Evolutionary conservation across 2,888 invertebrate species (phyloP), one percentile per base, ranked within the genome.

Genomic region (Tenthredo distinguenda): DNA sequence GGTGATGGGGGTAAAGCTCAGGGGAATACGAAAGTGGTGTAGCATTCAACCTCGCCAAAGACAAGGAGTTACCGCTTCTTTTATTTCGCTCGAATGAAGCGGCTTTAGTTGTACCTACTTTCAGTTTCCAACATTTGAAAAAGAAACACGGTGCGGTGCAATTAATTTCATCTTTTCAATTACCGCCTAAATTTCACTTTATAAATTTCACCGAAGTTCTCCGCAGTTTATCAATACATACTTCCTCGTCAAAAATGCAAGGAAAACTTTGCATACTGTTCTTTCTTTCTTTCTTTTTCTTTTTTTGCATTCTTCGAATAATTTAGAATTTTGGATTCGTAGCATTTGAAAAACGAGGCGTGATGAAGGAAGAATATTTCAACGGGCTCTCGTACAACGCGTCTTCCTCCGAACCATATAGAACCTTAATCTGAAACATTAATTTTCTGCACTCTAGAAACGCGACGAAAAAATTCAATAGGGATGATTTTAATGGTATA

Each of bases 31-130:
- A 74, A 21, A 74, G 74, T 74, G 74, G 43, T 40, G 40, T 43
- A 68, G 34, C 31, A 34, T 68, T 68, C 68, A 68, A 74, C 74
- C 43, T 74, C 74, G 21, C 40, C 74, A 74, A 74, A 74, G 74
- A 74, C 74, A 74, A 74, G 74, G 74, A 74, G 40, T 74, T 26
- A 43, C 74, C 21, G 40, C 74, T 43, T 21, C 74, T 43, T 74
- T 74, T 43, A 74, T 47, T 74, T 43, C 74, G 12, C 74, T 74
- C 74, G 43, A 74, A n/a, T 26, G n/a, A 26, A 74, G 74, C 74
- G 43, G 43, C 40, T 74, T 74, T 74, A 40, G 37, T 37, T 71
- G 9, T 74, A 31, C 26, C 6, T 68, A 31, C 26, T 68, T 34
- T 26, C 68, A 34, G 68, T 68, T 68, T 68, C 12, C 31, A 68